A percentile compares a stretch with the other conserved stretches of the same genome.
phyloP scores from a whole-genome alignment of 2,113 vertebrate genomes.

The Poecilia latipinna region DNA sequence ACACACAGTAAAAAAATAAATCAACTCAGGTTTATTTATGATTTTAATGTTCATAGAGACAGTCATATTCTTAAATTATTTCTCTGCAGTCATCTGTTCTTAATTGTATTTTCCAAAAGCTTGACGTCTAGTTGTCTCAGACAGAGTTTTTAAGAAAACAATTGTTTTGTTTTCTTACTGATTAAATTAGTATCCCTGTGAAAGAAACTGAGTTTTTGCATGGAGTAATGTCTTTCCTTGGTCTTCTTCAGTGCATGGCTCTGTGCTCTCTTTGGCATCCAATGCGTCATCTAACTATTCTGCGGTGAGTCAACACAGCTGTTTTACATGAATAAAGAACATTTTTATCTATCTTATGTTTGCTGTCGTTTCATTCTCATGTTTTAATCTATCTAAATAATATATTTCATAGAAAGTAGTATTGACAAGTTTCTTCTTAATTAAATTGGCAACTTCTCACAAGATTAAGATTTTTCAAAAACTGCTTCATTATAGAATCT shows the following conservation, averaged over 20 bases:
- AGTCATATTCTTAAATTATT: background rate
- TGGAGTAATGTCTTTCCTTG: background rate
- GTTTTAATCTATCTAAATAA: background rate
- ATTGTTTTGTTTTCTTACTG: too few species aligned
- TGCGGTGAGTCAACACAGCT: slow-evolving; percentile 85
- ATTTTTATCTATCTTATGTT: background rate
- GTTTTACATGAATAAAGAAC: background rate
- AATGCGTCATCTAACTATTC: slow-evolving; percentile 97
- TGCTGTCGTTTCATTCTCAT: background rate
- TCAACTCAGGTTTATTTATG: background rate
- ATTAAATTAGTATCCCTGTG: background rate
- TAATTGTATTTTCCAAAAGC: too few species aligned
- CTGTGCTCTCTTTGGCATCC: slow-evolving; percentile 95
- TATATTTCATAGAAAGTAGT: background rate
- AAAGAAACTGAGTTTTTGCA: background rate
- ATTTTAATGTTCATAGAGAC: background rate
- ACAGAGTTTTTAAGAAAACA: too few species aligned
- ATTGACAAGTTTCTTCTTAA: background rate
- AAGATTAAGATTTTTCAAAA: background rate
- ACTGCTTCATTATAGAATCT: background rate
- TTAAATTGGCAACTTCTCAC: background rate
- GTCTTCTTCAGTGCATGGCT: slow-evolving; percentile 89
- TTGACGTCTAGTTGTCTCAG: too few species aligned
- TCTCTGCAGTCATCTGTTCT: background rate
- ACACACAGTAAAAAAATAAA: background rate